Evolutionary conservation across 1,140 invertebrate species (phyloP), one percentile per base, ranked within the genome.

Genomic region (Druon quercuslanigerum): DNA sequence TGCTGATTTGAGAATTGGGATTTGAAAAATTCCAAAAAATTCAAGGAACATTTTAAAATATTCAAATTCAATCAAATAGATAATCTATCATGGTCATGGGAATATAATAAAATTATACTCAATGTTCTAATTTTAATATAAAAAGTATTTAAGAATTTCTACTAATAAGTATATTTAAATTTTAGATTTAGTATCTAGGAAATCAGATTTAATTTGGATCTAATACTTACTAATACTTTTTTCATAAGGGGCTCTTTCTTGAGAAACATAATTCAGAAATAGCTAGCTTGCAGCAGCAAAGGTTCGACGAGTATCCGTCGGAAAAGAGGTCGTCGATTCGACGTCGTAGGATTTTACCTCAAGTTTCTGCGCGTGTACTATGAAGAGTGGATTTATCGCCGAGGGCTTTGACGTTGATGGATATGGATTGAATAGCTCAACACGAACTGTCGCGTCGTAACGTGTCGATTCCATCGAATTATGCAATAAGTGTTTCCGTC

Each of bases 351-450:
- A 81, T 81, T 80, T 60, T 78, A 71, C 71, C 80, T 75, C 76
- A 82, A 83, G 80, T 83, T 83, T 78, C 78, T 79, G 80, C 76
- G 71, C 82, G 76, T 82, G 78, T 80, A 81, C 74, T 77, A 80
- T 72, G 78, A 82, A 77, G 78, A 83, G 82, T 80, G 79, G 77
- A 76, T 84, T 79, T 82, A 80, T 80, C 74, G 77, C 79, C 76
- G 78, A 72, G 11, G 82, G 80, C 80, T 79, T 77, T 77, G 83
- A 82, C 83, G 78, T 80, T 84, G 83, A 83, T 83, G 75, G 82
- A 82, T 82, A 77, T 78, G 80, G 79, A 83, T 82, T 75, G 78
- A 80, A 82, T 72, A 76, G 75, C 13, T 72, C 79, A 80, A 82
- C 80, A 76, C 77, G 71, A 79, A 80, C 75, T 76, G 80, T 82